Evolutionary conservation across 2,888 invertebrate genomes (phyloP), one percentile per base, ranked within the genome.

Genomic region (Stramonita haemastoma): DNA sequence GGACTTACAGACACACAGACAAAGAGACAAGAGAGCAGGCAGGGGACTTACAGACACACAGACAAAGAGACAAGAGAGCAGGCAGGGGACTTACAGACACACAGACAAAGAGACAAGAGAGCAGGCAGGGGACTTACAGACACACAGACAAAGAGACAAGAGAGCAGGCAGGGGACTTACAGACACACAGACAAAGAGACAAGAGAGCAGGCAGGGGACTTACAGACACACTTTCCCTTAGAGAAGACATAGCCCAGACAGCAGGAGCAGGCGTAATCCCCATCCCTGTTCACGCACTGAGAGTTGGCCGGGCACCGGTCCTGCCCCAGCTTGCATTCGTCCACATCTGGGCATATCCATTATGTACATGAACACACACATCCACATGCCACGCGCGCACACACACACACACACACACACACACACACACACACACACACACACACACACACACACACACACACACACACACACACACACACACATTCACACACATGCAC

Each of bases 231-330:
- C 86, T 79, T 87, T 86, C 77, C 91, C 90, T 29, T 85, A 6
- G 84, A 81, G 73, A 90, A 87, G 57, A 89, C 91, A 90, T 90
- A 95, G 5, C 94, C 94, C 56, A 88, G 87, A 87, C 93, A 93
- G 87, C 95, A 95, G 17, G 89, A 87, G 89, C 95, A 95, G 70
- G 91, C 88, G 88, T 92, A 94, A 0, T 91, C 90, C 17, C 94
- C 94, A 0, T 90, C 91, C 34, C 90, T 93, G 91, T 95, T 94
- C n/a, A 91, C 87, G 89, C 95, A 95, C 86, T 91, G 90, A 0
- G 93, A 91, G 89, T 94, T 90, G 26, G 91, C 90, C 1, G 91
- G 91, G 90, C 95, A 95, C 13, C 91, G 77, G 60, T 86, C 90
- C n/a, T 86, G 60, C 11, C 77, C 87, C 6, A 90, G 91, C 0